A percentile compares a stretch with the other conserved stretches of the same genome.
Conservation (phyloP, 2,888 invertebrate genomes). For the Spilarctia lutea region DNA sequence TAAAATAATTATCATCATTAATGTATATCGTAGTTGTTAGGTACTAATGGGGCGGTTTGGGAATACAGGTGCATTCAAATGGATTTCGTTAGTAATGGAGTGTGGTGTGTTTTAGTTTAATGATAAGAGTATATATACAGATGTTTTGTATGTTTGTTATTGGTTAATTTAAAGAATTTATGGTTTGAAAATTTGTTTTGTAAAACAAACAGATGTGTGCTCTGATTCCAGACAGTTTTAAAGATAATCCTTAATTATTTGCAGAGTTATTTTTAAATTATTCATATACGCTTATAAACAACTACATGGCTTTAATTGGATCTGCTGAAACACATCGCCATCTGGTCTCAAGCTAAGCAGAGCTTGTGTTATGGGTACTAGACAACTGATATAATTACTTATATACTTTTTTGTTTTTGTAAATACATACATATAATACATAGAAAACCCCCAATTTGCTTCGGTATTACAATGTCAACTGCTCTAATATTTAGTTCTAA, state of each 20-base stretch:
- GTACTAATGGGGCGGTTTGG: constrained; percentile 14
- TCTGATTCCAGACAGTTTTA: not conserved
- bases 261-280: too few species aligned
- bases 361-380: too few species aligned
- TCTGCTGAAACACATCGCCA: too few species aligned
- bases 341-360: too few species aligned
- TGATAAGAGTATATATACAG: not conserved
- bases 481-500: too few species aligned
- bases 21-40: constrained; percentile 22
- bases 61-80: constrained; percentile 22
- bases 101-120: constrained; percentile 1
- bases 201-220: not conserved
- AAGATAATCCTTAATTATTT: not conserved
- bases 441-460: too few species aligned
- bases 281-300: too few species aligned
- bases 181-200: not conserved
- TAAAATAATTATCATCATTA: constrained; percentile 17
- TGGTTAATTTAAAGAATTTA: not conserved
- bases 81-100: constrained; percentile 5
- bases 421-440: too few species aligned
- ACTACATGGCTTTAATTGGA: too few species aligned
- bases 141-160: not conserved
- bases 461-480: too few species aligned
- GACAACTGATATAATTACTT: too few species aligned
- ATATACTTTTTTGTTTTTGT: too few species aligned